Base-by-base conservation (phyloP, 1,140 invertebrate genomes). In the Phthorimaea operculella region DNA sequence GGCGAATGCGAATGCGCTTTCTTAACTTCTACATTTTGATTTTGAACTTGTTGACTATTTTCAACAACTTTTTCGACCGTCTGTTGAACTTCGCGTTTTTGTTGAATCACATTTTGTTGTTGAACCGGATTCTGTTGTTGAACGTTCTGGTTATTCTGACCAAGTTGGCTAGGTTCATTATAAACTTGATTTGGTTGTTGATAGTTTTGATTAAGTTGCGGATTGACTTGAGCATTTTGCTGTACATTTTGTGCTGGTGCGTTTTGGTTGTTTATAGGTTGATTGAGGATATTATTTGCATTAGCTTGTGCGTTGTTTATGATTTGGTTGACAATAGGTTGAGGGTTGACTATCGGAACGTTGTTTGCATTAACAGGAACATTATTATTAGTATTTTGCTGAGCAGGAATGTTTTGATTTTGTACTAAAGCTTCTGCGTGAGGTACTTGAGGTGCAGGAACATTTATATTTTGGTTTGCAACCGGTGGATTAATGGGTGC, bases 1-100 rank as follows among this genome's bases (percentile, higher is more conserved):
- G 66, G 64, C 28, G 74, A 70, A 54, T 86, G 78, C 1, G 58
- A 65, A 56, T 83, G 78, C 56, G 50, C 48, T 57, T 69, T 70
- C 15, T 59, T 9, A 8, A 58, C 54, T 33, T 51, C 15, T 33
- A 60, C 42, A 53, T 28, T 16, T 50, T 63, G 5, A 51, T 60
- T 60, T 48, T 54, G 16, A 34, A 52, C 49, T 12, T 9, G 10
- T 47, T 57, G 45, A 56, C 42, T 60, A 36, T 55, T n/a, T n/a
- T 55, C 34, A 44, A 28, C 21, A 28, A 4, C 21, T 28, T 28
- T 28, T 28, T 28, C 2, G 21, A 28, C 21, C 42, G 4, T 47
- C 10, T 18, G 34, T 28, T 42, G 51, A 28, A 28, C 58, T 59
- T 18, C 33, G 33, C 42, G 33, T 15, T 39, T 52, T 54, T 33